Conservation (phyloP, 2,888 invertebrate genomes). For the Campaea margaritaria region DNA sequence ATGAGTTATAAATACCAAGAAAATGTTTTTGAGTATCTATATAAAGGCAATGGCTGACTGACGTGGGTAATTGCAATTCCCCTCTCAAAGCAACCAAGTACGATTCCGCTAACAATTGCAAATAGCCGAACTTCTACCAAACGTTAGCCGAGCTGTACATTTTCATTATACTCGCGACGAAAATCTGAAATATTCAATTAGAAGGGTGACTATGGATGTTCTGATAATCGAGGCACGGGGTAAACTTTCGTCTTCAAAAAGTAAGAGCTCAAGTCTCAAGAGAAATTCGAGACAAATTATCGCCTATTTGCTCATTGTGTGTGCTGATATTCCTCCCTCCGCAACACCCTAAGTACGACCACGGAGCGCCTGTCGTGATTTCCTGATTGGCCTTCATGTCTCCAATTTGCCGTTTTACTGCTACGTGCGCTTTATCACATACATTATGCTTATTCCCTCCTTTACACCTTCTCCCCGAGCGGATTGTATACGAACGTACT, state of each 20-base stretch:
- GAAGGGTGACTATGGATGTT: neutral
- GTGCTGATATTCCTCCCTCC: neutral
- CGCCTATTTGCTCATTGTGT: neutral
- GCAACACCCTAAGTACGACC: slow-evolving; percentile 31
- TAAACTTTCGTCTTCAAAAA: neutral
- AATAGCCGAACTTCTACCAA: slow-evolving; percentile 1
- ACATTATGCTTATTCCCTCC: slow-evolving; percentile 54
- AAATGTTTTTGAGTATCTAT: no score
- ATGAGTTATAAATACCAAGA: no score
- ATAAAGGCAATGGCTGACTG: neutral
- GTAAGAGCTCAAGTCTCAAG: neutral
- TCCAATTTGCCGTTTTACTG: slow-evolving; percentile 66
- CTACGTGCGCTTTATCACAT: slow-evolving; percentile 65
- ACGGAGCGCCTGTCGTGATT: slow-evolving; percentile 40
- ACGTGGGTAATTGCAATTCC: slow-evolving; percentile 11
- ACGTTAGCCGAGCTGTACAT: neutral
- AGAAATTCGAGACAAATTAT: neutral
- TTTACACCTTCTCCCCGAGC: slow-evolving; percentile 43
- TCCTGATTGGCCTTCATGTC: slow-evolving; percentile 60
- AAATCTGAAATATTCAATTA: slow-evolving; percentile 45
- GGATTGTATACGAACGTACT: slow-evolving; percentile 24
- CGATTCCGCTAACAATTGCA: slow-evolving; percentile 27
- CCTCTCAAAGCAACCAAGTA: slow-evolving; percentile 5
- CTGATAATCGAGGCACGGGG: neutral
- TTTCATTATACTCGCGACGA: neutral